A percentile compares a stretch with the other conserved stretches of the same genome.
Conservation (phyloP, 2,888 invertebrate genomes). For the Cremastinae sp. region DNA sequence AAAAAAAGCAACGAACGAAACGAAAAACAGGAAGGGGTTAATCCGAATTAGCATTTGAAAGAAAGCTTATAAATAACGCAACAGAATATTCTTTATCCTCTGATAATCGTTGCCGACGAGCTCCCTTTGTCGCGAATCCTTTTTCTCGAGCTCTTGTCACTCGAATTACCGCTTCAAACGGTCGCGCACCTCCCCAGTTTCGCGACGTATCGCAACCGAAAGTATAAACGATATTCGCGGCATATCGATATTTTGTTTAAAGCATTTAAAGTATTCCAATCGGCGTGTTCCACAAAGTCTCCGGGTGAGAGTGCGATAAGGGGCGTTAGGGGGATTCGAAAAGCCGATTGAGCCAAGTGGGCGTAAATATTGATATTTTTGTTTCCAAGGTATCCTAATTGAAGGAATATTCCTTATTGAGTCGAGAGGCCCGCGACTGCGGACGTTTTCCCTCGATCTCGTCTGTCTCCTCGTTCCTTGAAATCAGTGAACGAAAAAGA, state of each 20-base stretch:
- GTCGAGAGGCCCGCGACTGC: conserved; percentile 68
- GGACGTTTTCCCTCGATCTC: conserved; percentile 25
- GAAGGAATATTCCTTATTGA: conserved; percentile 75
- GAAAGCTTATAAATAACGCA: conserved; percentile 44
- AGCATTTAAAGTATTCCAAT: too few species aligned
- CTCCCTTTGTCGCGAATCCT: conserved; percentile 44
- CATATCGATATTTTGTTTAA: conserved; percentile 43
- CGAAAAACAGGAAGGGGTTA: conserved; percentile 31
- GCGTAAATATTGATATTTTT: conserved; percentile 72
- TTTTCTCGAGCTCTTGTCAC: conserved; percentile 31
- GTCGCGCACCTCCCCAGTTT: conserved; percentile 25
- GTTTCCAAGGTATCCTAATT: conserved; percentile 68
- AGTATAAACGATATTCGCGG: conserved; percentile 37
- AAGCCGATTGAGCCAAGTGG: conserved; percentile 31
- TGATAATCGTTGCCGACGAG: conserved; percentile 26
- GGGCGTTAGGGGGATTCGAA: conserved; percentile 15
- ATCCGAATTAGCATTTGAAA: conserved; percentile 32
- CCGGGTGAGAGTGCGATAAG: background rate
- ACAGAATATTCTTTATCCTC: conserved; percentile 24
- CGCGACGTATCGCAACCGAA: conserved; percentile 13
- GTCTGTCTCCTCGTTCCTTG: conserved; percentile 7
- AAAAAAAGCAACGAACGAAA: conserved; percentile 1
- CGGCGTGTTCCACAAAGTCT: too few species aligned
- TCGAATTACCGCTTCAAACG: conserved; percentile 56
- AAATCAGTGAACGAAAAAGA: conserved; percentile 31